A percentile compares a stretch with the other conserved stretches of the same genome.
These are phyloP conservation scores for Apostichopus japonicus DNA, from an alignment of 35 echinoderm and acorn worm species.

Conservation along the genomic window DNA sequence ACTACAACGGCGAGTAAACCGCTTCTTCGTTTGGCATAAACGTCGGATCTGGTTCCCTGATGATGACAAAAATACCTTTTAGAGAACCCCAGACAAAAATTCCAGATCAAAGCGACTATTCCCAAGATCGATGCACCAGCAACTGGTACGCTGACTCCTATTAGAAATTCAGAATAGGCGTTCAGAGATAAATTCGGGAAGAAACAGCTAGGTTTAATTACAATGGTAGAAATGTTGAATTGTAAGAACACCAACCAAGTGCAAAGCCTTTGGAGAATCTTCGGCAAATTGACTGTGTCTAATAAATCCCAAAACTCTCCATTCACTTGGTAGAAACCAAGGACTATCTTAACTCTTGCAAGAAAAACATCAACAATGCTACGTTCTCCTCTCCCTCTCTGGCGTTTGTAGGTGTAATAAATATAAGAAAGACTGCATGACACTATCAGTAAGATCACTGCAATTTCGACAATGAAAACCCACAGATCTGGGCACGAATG, in stretches of 20 bases:
- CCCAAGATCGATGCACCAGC: background rate
- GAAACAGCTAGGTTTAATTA: conserved; percentile 58
- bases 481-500: conserved; percentile 4
- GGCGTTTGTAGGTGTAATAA: background rate
- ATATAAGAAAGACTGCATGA: background rate
- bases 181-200: background rate
- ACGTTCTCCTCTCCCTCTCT: background rate
- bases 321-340: conserved; percentile 56
- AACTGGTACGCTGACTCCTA: background rate
- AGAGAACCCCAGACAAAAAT: background rate
- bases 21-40: background rate
- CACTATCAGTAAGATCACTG: background rate
- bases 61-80: background rate
- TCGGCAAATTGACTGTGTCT: conserved; percentile 16
- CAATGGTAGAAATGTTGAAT: conserved; percentile 16
- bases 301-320: conserved; percentile 46
- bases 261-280: background rate
- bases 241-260: background rate
- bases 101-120: background rate
- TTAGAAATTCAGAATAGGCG: background rate
- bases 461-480: background rate
- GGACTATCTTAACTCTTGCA: conserved; percentile 52
- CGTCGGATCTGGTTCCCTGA: background rate
- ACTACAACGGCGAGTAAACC: background rate
- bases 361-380: conserved; percentile 38